Evolutionary conservation across 2,888 invertebrate genomes (phyloP).

Genomic region (Ectobius pallidus): DNA sequence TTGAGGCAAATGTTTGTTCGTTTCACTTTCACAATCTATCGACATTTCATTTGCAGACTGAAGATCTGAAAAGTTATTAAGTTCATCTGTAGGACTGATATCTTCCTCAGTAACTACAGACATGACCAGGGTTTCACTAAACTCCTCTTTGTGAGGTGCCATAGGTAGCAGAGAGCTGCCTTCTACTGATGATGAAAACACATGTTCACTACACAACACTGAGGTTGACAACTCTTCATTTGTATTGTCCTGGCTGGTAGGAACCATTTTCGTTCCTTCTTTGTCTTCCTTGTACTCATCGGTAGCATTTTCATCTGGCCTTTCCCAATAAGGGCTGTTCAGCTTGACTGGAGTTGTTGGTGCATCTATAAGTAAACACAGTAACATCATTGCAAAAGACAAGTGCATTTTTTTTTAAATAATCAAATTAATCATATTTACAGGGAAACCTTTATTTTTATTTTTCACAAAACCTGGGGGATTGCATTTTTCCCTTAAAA

Average conservation of each 20-base stretch:
- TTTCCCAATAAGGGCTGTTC: background rate
- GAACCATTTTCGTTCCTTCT: conserved; percentile 10
- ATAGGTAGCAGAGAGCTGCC: background rate
- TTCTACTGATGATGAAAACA: conserved; percentile 30
- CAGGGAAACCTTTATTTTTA: too few relatives aligned
- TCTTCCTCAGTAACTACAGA: background rate
- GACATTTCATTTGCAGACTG: background rate
- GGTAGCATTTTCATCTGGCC: background rate
- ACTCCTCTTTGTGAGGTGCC: conserved; percentile 29
- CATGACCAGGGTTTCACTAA: conserved; percentile 39
- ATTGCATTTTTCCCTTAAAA: too few relatives aligned
- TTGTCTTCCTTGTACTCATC: background rate
- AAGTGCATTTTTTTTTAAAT: too few relatives aligned
- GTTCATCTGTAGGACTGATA: conserved; percentile 28
- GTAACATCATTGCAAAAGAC: too few relatives aligned
- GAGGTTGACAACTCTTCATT: conserved; percentile 43
- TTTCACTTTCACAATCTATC: background rate
- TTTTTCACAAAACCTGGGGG: too few relatives aligned
- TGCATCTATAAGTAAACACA: background rate
- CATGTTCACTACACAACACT: conserved; percentile 42
- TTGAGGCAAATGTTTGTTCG: background rate
- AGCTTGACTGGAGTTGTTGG: background rate
- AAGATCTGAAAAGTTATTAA: conserved; percentile 35
- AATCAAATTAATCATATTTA: too few relatives aligned
- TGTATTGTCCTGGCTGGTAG: conserved; percentile 44